Evolutionary conservation across 1,140 invertebrate genomes (phyloP), one percentile per base, ranked within the genome.

Genomic region (Oryzaephilus surinamensis): DNA sequence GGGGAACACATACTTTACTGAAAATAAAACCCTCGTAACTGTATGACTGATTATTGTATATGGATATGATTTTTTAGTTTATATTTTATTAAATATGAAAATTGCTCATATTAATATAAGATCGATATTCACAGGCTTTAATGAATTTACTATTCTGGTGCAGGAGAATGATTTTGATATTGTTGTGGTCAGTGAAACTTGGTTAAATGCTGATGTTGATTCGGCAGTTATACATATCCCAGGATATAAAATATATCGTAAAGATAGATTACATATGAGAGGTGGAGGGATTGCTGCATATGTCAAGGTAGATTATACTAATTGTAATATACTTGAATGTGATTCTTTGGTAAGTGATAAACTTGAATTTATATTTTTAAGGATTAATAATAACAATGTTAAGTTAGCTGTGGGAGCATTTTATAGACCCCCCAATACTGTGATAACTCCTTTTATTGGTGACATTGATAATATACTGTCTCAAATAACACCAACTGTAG

Each of bases 1-100:
- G n/a, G n/a, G n/a, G n/a, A n/a, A n/a, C n/a, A n/a, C n/a, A n/a
- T n/a, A n/a, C n/a, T n/a, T n/a, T n/a, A n/a, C n/a, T n/a, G n/a
- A n/a, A n/a, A n/a, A n/a, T n/a, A n/a, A n/a, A n/a, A n/a, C n/a
- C n/a, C n/a, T n/a, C n/a, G n/a, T n/a, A n/a, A n/a, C n/a, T n/a
- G n/a, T n/a, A n/a, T n/a, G n/a, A n/a, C n/a, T n/a, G n/a, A n/a
- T n/a, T n/a, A n/a, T n/a, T n/a, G n/a, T n/a, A n/a, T n/a, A n/a
- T n/a, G n/a, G n/a, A n/a, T n/a, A n/a, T n/a, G n/a, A n/a, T n/a
- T n/a, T n/a, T n/a, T n/a, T n/a, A n/a, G n/a, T n/a, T n/a, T n/a
- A n/a, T n/a, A 23, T 23, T 23, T 23, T 23, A 27, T 13, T n/a
- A 27, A 27, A 27, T 27, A 11, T 27, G n/a, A 27, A 27, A 27